phyloP scores from a whole-genome alignment of 2,797 vertebrate species.

The Arrhamphus sclerolepis region DNA sequence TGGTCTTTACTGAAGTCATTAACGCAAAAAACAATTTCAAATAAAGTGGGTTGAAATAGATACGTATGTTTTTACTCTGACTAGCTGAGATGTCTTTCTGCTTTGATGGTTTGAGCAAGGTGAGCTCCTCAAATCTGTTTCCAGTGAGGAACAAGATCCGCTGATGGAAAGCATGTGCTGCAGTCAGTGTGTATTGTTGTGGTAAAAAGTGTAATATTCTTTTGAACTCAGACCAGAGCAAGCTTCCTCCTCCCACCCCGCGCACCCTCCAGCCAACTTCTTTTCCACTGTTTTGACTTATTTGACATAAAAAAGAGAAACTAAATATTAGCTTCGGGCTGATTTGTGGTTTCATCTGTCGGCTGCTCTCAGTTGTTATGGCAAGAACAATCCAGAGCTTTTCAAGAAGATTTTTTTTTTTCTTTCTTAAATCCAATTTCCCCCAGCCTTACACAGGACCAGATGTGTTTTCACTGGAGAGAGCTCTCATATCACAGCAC shows the following conservation, averaged over 20 bases:
- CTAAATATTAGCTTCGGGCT: conserved; percentile 75
- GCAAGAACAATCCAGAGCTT: conserved; percentile 53
- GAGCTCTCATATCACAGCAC: conserved; percentile 54
- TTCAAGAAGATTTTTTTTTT: conserved; percentile 49
- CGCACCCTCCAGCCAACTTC: conserved; percentile 41
- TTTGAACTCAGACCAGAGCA: conserved; percentile 36
- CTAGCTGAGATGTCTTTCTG: conserved; percentile 9
- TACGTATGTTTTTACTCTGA: too few species aligned
- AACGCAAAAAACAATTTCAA: conserved; percentile 31
- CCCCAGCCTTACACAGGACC: conserved; percentile 67
- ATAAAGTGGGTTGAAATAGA: conserved; percentile 1
- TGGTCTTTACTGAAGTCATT: too few species aligned
- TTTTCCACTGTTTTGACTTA: conserved; percentile 57
- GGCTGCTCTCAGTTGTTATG: conserved; percentile 68
- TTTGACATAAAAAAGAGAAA: conserved; percentile 63
- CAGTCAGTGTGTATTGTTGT: conserved; percentile 33
- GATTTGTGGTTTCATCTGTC: conserved; percentile 76
- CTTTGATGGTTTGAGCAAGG: conserved; percentile 20
- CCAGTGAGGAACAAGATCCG: background rate
- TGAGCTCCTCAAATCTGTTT: conserved; percentile 30
- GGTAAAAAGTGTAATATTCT: conserved; percentile 14
- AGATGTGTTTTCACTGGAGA: conserved; percentile 70
- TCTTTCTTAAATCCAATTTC: conserved; percentile 73
- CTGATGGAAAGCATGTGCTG: conserved; percentile 50
- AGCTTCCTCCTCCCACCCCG: conserved; percentile 20